Base-by-base conservation (phyloP, 35 echinoderm and acorn worm species). In the Stichopus chloronotus region DNA sequence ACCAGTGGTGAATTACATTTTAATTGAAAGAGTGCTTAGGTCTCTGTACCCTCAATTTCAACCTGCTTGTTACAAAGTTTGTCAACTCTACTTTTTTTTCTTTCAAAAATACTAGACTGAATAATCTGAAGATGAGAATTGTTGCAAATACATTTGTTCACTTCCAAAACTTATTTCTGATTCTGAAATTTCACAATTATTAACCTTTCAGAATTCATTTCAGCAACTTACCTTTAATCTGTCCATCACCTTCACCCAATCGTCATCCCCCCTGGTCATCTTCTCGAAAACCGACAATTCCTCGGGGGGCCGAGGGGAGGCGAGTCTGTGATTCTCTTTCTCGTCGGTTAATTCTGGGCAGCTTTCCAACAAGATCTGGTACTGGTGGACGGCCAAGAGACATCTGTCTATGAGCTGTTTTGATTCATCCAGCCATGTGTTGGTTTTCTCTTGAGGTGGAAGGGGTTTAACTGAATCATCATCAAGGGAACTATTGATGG, bases 311-410 rank as follows among this genome's bases (percentile, higher is more conserved):
- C 89, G 22, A 6, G 96, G 96, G 12, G 88, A 77, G 20, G 82
- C 25, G 22, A 78, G 59, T 55, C 24, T 89, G 12, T 25, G 55
- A 63, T 53, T 22, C 90, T 77, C 83, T 0, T 55, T 85, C 60
- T 93, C 91, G 10, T 93, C 69, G 56, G 78, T 17, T 24, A 52
- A 30, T 58, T 80, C 91, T 53, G 96, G 96, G 57, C 93, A 94
- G 87, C 93, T 92, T 24, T 97, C 93, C 84, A 97, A 85, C 59
- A 97, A 25, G 19, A 92, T 16, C 11, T 89, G 22, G 80, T 92
- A 94, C 68, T 97, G 96, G 91, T 22, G 23, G 13, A 78, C 20
- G 17, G 84, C 84, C 9, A 85, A 60, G 19, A 87, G 58, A 21
- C 69, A 71, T 5, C 83, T 78, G 91, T 97, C 96, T 9, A 94